Evolutionary conservation across 2,113 vertebrate genomes (phyloP), one percentile per base, ranked within the genome.

Genomic region (Neolamprologus caudopunctatus): DNA sequence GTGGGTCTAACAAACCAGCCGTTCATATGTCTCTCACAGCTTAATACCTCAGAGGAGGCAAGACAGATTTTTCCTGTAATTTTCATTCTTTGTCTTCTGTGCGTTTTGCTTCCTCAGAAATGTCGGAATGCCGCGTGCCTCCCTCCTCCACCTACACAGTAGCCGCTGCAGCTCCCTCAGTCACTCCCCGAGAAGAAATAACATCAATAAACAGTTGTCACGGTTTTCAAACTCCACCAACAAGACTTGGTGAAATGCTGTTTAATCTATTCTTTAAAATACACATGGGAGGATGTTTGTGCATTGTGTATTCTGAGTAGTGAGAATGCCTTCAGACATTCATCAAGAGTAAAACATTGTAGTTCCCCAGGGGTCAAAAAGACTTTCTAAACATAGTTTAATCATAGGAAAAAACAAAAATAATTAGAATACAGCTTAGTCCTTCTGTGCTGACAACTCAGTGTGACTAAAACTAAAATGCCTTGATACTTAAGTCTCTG

Each of bases 1-100:
- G 84, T 85, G 86, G 83, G 87, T 57, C 86, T 82, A 91, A 89
- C 87, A 93, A 92, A 91, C 55, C 71, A 79, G 81, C 79, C 51
- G 8, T 82, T 92, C 86, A 61, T 42, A 53, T 88, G 73, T 85
- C 82, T 92, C 79, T 89, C 80, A 53, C 58, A 73, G 87, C 80
- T 54, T 86, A 75, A 81, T 51, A 66, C 82, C 75, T 81, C 73
- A 66, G 82, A 88, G 85, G 66, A 82, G 57, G 80, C 86, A 68
- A 68, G 33, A 16, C 73, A 7, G 55, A 79, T 66, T 88, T 68
- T 51, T 82, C 66, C 35, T n/a, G n/a, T 14, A 51, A 50, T 86
- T 63, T 81, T 80, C 6, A 57, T 24, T 68, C 40, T 79, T 75
- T 82, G n/a, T 90, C 37, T 85, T 82, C 54, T 63, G 19, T 85